phyloP scores from a whole-genome alignment of 92 coral and sea anemone species.

The Micromussa lordhowensis region DNA sequence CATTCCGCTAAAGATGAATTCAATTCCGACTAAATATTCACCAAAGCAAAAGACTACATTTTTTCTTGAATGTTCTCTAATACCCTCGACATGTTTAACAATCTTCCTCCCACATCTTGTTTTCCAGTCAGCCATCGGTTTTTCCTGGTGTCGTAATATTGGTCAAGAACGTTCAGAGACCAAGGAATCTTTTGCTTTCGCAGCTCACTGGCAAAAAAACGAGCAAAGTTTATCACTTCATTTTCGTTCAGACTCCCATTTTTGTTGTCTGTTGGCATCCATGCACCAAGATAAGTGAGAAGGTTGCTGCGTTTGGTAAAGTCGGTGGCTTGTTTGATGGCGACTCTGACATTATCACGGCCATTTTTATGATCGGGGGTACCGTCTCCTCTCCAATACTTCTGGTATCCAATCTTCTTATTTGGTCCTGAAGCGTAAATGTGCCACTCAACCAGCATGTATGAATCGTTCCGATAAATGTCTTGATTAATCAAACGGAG shows the following conservation, averaged over 20 bases:
- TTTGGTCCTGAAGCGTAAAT: slow-evolving; percentile 84
- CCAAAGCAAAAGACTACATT: too few species aligned
- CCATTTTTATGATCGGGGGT: slow-evolving; percentile 13
- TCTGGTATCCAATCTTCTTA: slow-evolving; percentile 56
- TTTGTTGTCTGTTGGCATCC: slow-evolving; percentile 80
- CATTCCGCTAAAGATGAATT: too few species aligned
- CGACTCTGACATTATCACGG: slow-evolving; percentile 35
- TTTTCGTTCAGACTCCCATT: slow-evolving; percentile 39
- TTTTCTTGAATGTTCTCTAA: slow-evolving; percentile 39
- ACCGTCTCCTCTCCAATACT: slow-evolving; percentile 76
- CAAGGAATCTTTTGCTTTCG: slow-evolving; percentile 65
- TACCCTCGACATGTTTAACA: slow-evolving; percentile 64
- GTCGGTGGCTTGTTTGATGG: slow-evolving; percentile 27
- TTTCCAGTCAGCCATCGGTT: slow-evolving; percentile 54
- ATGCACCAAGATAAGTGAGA: slow-evolving; percentile 73
- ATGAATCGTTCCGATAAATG: slow-evolving; percentile 62
- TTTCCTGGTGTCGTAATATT: slow-evolving; percentile 62
- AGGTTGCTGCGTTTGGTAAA: slow-evolving; percentile 43
- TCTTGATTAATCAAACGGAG: slow-evolving; percentile 44
- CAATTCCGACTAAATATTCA: too few species aligned
- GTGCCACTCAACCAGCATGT: slow-evolving; percentile 83
- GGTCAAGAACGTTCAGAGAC: slow-evolving; percentile 77
- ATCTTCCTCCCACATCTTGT: slow-evolving; percentile 38
- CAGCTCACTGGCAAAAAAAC: slow-evolving; percentile 61
- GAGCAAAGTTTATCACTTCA: slow-evolving; percentile 74